Evolutionary conservation across 2,113 vertebrate genomes (phyloP), one percentile per base, ranked within the genome.

Genomic region (Aphyosemion australe): DNA sequence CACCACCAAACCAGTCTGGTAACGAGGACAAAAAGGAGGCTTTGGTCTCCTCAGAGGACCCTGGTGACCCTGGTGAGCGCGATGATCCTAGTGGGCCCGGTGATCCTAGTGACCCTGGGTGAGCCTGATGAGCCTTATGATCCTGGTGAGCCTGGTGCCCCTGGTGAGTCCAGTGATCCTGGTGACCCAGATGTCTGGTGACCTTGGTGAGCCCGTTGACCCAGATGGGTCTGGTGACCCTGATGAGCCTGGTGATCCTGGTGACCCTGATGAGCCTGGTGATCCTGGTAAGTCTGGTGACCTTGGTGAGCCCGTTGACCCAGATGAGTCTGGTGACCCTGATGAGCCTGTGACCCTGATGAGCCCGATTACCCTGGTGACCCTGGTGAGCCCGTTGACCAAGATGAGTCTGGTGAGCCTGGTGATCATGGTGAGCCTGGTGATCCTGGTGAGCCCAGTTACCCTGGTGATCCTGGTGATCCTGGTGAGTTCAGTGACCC

Each of bases 1-100:
- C 66, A 53, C 61, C 70, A 64, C 78, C 61, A 77, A 80, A 87
- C 69, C 81, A 86, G 77, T 70, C 61, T 61, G 65, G 50, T 39
- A 37, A 63, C 71, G 68, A 64, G 41, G 66, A 72, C 51, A 48
- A 61, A 71, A 66, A 64, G 60, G 50, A 65, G 46, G 72, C 15
- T 69, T 78, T 65, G 72, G 43, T 61, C n/a, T 6, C 46, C 13
- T 65, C 31, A 58, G 54, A 84, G 51, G 45, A 60, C 75, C 73
- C 68, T 74, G 84, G 65, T 65, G 56, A 77, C 51, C 42, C 37
- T n/a, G 52, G 47, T 54, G 26, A 26, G n/a, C n/a, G n/a, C n/a
- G n/a, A n/a, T n/a, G n/a, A n/a, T n/a, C n/a, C n/a, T n/a, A n/a
- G n/a, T n/a, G n/a, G n/a, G n/a, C n/a, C n/a, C n/a, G n/a, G n/a